Conservation (phyloP, 2,797 vertebrate species). For the Chaenodraco wilsoni region DNA sequence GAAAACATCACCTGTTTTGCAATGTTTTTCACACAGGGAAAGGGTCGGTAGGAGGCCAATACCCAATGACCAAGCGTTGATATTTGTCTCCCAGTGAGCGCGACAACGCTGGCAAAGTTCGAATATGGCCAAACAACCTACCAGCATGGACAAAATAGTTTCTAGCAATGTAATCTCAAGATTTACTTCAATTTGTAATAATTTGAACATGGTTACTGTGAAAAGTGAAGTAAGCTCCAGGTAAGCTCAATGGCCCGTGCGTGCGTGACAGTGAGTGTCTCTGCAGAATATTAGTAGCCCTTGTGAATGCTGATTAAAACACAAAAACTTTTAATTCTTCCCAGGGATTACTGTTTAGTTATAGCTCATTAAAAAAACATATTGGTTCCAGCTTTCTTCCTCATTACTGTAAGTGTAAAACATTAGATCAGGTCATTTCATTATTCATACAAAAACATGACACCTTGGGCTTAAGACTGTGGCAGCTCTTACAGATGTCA, state of each 20-base stretch:
- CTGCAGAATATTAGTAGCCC: conserved; percentile 52
- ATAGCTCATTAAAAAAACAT: conserved; percentile 71
- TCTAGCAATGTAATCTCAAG: background rate
- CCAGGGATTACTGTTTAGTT: conserved; percentile 70
- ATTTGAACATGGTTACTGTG: background rate
- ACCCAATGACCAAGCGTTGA: too few relatives aligned
- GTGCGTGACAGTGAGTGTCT: conserved; percentile 47
- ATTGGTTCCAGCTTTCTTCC: conserved; percentile 29
- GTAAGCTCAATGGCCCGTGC: background rate
- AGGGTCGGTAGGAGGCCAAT: too few relatives aligned
- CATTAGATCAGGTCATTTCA: conserved; percentile 58
- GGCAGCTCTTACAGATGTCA: conserved; percentile 36
- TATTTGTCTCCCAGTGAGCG: too few relatives aligned
- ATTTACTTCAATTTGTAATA: background rate
- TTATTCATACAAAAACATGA: conserved; percentile 59
- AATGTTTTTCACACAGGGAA: too few relatives aligned
- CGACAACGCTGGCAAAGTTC: background rate
- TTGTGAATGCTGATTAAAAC: conserved; percentile 74
- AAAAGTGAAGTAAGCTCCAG: background rate
- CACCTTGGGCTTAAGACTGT: conserved; percentile 36
- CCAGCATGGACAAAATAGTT: background rate
- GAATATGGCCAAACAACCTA: conserved; percentile 13
- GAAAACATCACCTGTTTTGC: too few relatives aligned
- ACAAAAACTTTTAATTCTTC: conserved; percentile 74
- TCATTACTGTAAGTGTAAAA: conserved; percentile 63